These are phyloP conservation scores for Dendroctonus ponderosae DNA, from an alignment of 1,140 invertebrate genomes.

Conservation along the genomic window DNA sequence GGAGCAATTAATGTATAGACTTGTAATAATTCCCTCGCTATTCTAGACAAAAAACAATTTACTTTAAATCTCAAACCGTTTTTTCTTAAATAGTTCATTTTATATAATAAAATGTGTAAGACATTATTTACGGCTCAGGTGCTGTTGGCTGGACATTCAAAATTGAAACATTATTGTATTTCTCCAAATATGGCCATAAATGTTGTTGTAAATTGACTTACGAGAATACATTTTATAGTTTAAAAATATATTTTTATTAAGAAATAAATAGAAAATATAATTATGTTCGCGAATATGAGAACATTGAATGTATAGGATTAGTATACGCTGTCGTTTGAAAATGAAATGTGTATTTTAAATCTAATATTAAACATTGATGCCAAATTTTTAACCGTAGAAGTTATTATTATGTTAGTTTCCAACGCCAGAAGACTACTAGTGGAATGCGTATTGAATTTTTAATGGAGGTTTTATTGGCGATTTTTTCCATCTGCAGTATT, in stretches of 20 bases:
- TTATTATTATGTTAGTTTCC: slow-evolving; percentile 27
- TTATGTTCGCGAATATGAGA: slow-evolving; percentile 40
- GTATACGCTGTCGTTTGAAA: slow-evolving; percentile 40
- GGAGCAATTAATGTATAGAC: neutral
- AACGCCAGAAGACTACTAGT: neutral
- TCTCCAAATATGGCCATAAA: slow-evolving; percentile 32
- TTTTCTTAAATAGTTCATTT: too few relatives aligned
- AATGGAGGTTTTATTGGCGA: neutral
- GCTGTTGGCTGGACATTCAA: too few relatives aligned
- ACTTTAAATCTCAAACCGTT: too few relatives aligned
- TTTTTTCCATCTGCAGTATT: neutral
- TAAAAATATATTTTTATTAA: slow-evolving; percentile 48
- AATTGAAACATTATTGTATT: slow-evolving; percentile 2
- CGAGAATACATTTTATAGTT: slow-evolving; percentile 38
- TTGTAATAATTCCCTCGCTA: neutral
- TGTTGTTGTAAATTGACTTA: slow-evolving; percentile 35
- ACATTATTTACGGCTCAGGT: neutral
- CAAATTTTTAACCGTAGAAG: slow-evolving; percentile 45
- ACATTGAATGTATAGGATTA: slow-evolving; percentile 47
- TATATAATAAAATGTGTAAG: slow-evolving; percentile 5
- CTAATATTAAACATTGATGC: slow-evolving; percentile 43
- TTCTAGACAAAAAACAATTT: slow-evolving; percentile 9
- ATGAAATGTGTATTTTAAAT: slow-evolving; percentile 47
- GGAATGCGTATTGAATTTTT: neutral
- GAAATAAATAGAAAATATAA: slow-evolving; percentile 42